Conservation (phyloP, 2,797 vertebrate species). For the Synaphobranchus kaupii region DNA sequence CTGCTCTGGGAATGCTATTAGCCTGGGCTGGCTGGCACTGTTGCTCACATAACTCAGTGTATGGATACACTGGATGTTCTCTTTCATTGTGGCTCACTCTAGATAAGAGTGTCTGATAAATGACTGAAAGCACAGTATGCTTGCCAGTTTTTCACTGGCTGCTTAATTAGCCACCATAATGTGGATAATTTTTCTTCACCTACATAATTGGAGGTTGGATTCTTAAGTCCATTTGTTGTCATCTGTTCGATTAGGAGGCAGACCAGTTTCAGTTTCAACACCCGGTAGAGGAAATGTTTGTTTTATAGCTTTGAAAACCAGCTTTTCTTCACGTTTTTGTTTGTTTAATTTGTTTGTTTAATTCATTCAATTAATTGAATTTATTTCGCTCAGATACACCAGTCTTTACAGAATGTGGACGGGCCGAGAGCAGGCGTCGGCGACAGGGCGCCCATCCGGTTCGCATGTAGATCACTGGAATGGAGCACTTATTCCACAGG, state of each 20-base stretch:
- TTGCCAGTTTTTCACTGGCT: background rate
- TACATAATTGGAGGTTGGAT: background rate
- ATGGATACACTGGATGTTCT: background rate
- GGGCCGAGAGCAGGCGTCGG: background rate
- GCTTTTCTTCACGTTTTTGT: background rate
- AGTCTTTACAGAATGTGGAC: background rate
- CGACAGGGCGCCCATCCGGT: background rate
- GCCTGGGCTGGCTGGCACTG: background rate
- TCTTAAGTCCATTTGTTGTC: background rate
- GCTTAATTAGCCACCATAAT: background rate
- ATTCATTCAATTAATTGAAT: background rate
- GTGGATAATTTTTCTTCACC: background rate
- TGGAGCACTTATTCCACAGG: background rate
- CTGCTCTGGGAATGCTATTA: background rate
- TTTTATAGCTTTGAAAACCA: background rate
- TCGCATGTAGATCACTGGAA: background rate
- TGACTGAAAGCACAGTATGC: background rate
- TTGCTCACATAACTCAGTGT: background rate
- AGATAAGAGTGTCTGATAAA: background rate
- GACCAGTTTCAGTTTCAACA: background rate
- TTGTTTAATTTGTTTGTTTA: background rate
- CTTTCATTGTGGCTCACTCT: background rate
- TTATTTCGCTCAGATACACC: background rate
- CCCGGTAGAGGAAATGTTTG: background rate
- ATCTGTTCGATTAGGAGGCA: background rate